phyloP scores from a whole-genome alignment of 2,797 vertebrate species.

The Euthynnus affinis region DNA sequence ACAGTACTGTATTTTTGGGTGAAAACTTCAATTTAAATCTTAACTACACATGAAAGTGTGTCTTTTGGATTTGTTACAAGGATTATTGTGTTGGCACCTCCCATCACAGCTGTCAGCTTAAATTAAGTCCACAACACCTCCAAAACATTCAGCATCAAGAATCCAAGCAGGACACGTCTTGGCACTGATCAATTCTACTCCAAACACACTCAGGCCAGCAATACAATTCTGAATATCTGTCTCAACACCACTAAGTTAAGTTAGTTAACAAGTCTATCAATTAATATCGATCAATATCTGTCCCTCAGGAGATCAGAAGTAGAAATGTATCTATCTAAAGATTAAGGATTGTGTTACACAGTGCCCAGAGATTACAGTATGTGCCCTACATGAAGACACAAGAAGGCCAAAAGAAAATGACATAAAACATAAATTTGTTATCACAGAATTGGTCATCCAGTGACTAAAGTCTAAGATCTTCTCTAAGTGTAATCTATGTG shows the following conservation, averaged over 20 bases:
- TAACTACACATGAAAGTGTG: slow-evolving; percentile 9
- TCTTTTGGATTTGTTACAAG: slow-evolving; percentile 47
- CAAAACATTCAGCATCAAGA: slow-evolving; percentile 32
- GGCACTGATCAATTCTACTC: slow-evolving; percentile 33
- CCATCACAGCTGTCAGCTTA: slow-evolving; percentile 63
- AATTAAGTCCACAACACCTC: slow-evolving; percentile 58
- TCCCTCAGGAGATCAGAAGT: not conserved
- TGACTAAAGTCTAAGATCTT: slow-evolving; percentile 21
- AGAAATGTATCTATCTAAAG: not conserved
- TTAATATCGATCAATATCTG: not conserved
- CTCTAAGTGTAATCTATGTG: slow-evolving; percentile 30
- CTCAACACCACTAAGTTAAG: not conserved
- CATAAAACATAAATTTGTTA: slow-evolving; percentile 7
- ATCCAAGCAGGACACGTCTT: slow-evolving; percentile 34
- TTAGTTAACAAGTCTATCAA: not conserved
- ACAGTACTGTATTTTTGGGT: not conserved
- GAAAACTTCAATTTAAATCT: slow-evolving; percentile 25
- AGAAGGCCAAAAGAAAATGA: not conserved
- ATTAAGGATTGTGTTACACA: not conserved
- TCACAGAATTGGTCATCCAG: slow-evolving; percentile 21
- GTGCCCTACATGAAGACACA: slow-evolving; percentile 28
- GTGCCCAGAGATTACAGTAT: not conserved
- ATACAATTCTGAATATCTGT: slow-evolving; percentile 32
- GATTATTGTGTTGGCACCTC: slow-evolving; percentile 53
- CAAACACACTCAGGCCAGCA: slow-evolving; percentile 17